Evolutionary conservation across 2,113 vertebrate species (phyloP).

Genomic region (Sorex fumeus): DNA sequence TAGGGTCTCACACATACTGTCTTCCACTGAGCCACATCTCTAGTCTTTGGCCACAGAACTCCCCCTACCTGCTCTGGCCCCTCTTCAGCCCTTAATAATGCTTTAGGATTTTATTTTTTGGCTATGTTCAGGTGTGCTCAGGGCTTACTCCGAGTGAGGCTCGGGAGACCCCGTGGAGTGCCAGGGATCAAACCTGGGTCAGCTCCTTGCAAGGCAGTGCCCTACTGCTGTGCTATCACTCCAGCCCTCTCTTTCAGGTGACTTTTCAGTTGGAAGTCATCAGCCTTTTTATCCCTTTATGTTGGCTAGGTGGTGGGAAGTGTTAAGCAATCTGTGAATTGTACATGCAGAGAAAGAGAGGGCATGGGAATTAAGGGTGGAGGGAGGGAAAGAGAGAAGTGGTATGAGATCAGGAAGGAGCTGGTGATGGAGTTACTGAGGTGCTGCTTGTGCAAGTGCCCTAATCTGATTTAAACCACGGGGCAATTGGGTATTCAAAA

Average conservation of each 20-base stretch:
- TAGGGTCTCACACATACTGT: too few species aligned
- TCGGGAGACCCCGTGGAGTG: too few species aligned
- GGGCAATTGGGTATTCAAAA: neutral
- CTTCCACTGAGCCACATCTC: too few species aligned
- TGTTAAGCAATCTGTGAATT: conserved; percentile 11
- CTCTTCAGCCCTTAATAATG: too few species aligned
- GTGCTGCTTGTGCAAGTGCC: neutral
- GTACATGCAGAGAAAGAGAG: neutral
- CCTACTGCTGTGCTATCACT: too few species aligned
- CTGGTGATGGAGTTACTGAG: neutral
- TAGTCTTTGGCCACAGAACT: too few species aligned
- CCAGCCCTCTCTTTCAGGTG: neutral
- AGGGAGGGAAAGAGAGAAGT: neutral
- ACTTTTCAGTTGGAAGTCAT: conserved; percentile 43
- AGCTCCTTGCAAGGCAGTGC: too few species aligned
- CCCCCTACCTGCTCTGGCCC: too few species aligned
- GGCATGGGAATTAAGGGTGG: neutral
- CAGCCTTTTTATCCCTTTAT: conserved; percentile 39
- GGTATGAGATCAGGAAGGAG: neutral
- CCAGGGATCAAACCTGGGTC: too few species aligned
- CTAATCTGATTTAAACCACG: neutral
- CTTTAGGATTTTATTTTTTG: too few species aligned
- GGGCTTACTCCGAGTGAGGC: too few species aligned
- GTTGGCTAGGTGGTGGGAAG: neutral
- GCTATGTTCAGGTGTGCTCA: too few species aligned